Base-by-base conservation (phyloP, 1,140 invertebrate species). In the Bombus difficillimus region DNA sequence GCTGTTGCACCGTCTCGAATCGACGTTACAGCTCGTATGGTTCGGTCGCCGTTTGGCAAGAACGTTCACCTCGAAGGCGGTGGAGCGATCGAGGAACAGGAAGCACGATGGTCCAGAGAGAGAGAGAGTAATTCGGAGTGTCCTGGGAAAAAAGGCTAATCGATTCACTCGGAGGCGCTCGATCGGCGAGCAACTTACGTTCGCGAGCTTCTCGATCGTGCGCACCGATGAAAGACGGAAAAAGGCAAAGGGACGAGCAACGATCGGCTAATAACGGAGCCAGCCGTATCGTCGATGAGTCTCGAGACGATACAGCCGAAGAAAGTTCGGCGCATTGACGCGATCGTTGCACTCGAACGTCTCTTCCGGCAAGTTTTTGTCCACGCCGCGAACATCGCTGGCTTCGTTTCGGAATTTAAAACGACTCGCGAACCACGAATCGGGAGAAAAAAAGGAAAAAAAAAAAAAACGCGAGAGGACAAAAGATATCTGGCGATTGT, bases 371-470 rank as follows among this genome's bases (percentile, higher is more conserved):
- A 72, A 59, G 34, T 84, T 84, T 84, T 84, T 84, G 18, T 15
- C 59, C 2, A 2, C 5, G 0, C 1, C n/a, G 6, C 13, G n/a
- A 81, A 73, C 43, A 47, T 75, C n/a, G 28, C 25, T 6, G 34
- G n/a, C 32, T 66, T 8, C 34, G 59, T n/a, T 41, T 59, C 37
- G 53, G 78, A 82, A 88, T 88, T 89, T 86, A 34, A 86, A 88
- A n/a, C 53, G 59, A 85, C 57, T 22, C 6, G 41, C 6, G 41
- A 47, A n/a, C 22, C 66, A 5, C n/a, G 5, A 66, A 8, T 15
- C 28, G 28, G 62, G n/a, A 64, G 4, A 15, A 64, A 85, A 71
- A 74, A 85, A 74, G n/a, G n/a, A 72, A 34, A 34, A 34, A 34
- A 34, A 34, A 15, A 64, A 85, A 71, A 74, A 37, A 13, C 28